These are phyloP conservation scores for Neogale vison DNA, from an alignment of 2,113 vertebrate genomes.

Conservation along the genomic window DNA sequence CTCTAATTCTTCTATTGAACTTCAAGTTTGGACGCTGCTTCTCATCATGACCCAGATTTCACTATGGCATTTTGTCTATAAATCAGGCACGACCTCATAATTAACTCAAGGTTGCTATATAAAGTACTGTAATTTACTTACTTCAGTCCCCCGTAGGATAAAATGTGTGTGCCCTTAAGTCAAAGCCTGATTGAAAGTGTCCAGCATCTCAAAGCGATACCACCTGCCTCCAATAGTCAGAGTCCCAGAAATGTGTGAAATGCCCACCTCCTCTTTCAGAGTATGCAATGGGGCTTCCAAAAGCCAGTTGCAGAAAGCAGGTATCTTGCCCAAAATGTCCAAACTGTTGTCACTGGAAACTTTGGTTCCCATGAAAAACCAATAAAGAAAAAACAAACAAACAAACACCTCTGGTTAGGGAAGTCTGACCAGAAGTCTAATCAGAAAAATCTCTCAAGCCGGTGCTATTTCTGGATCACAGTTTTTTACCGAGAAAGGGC, in stretches of 20 bases:
- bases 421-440: neutral
- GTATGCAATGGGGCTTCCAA: neutral
- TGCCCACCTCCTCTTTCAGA: neutral
- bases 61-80: slow-evolving; percentile 80
- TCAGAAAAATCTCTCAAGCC: neutral
- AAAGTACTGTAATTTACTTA: slow-evolving; percentile 81
- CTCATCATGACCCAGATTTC: slow-evolving; percentile 82
- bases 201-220: neutral
- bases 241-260: neutral
- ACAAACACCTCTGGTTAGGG: neutral
- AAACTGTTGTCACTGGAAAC: neutral
- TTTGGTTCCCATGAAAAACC: neutral
- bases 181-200: slow-evolving; percentile 20
- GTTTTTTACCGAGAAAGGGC: neutral
- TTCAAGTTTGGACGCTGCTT: slow-evolving; percentile 68
- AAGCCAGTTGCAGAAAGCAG: neutral
- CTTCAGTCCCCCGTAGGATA: slow-evolving; percentile 82
- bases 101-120: slow-evolving; percentile 63
- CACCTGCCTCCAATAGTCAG: neutral
- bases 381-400: neutral
- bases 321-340: neutral
- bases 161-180: slow-evolving; percentile 77
- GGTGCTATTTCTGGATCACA: neutral
- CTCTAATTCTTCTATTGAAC: slow-evolving; percentile 83
- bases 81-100: slow-evolving; percentile 81